phyloP scores from a whole-genome alignment of 2,888 invertebrate genomes.

The Bugulina stolonifera region DNA sequence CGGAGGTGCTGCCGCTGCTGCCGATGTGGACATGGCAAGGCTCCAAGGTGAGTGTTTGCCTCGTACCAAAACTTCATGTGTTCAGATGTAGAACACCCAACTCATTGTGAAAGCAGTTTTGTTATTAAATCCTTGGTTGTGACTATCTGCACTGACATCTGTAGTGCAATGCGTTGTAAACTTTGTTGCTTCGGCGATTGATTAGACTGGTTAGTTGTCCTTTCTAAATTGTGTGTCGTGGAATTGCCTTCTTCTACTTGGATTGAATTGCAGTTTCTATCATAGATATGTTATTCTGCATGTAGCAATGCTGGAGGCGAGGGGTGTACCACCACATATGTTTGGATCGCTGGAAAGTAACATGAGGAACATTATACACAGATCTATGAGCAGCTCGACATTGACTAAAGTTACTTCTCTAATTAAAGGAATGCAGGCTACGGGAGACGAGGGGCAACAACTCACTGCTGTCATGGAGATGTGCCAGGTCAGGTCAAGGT shows the following conservation, averaged over 20 bases:
- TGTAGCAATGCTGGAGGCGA: conserved; percentile 79
- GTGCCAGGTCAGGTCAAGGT: conserved; percentile 66
- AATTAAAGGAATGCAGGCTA: conserved; percentile 82
- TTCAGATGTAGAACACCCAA: too few relatives aligned
- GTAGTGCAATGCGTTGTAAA: too few relatives aligned
- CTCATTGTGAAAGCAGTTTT: too few relatives aligned
- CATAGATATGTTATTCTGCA: too few relatives aligned
- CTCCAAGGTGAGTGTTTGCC: conserved; percentile 63
- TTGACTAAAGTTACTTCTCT: conserved; percentile 83
- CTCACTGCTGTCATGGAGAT: conserved; percentile 94
- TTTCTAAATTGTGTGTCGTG: too few relatives aligned
- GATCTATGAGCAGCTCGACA: conserved; percentile 79
- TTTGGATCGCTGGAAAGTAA: conserved; percentile 91
- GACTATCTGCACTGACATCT: too few relatives aligned
- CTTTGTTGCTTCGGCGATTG: too few relatives aligned
- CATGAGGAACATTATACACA: conserved; percentile 89
- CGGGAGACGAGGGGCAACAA: conserved; percentile 90
- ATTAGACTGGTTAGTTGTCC: too few relatives aligned
- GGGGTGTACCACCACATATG: conserved; percentile 91
- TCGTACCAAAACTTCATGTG: too few relatives aligned
- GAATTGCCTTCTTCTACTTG: too few relatives aligned
- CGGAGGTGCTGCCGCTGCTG: background rate
- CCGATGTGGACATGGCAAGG: conserved; percentile 86
- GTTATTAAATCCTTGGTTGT: too few relatives aligned
- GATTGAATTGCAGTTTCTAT: too few relatives aligned